Evolutionary conservation across 2,797 vertebrate genomes (phyloP).

Genomic region (Enteromius mattozi): DNA sequence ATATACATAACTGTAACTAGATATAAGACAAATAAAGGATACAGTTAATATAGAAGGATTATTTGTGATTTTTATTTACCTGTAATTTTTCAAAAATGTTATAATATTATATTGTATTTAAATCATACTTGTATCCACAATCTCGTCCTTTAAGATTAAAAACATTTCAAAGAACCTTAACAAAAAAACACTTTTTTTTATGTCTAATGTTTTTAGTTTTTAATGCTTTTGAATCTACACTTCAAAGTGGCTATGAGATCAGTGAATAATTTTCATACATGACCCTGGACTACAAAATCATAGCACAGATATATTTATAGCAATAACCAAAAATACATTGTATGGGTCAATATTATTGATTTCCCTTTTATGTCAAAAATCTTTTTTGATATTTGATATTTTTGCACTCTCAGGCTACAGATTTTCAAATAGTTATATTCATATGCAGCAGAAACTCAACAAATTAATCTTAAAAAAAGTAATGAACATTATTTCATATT

Average conservation of each 20-base stretch:
- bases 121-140: not conserved
- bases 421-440: too few species aligned
- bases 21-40: constrained; percentile 17
- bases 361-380: too few species aligned
- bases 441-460: not conserved
- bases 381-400: too few species aligned
- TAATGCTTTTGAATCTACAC: not conserved
- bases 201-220: not conserved
- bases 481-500: not conserved
- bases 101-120: not conserved
- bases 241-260: not conserved
- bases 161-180: not conserved
- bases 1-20: constrained; percentile 49
- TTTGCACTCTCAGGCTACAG: too few species aligned
- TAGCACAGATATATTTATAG: too few species aligned
- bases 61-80: not conserved
- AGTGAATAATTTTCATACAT: too few species aligned
- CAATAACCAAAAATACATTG: too few species aligned
- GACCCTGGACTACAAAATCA: too few species aligned
- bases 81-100: not conserved
- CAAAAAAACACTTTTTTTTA: not conserved
- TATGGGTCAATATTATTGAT: too few species aligned
- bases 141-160: not conserved
- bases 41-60: not conserved
- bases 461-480: not conserved